These are phyloP conservation scores for Corythornis vintsioides DNA, from an alignment of 2,113 vertebrate genomes.

Conservation along the genomic window DNA sequence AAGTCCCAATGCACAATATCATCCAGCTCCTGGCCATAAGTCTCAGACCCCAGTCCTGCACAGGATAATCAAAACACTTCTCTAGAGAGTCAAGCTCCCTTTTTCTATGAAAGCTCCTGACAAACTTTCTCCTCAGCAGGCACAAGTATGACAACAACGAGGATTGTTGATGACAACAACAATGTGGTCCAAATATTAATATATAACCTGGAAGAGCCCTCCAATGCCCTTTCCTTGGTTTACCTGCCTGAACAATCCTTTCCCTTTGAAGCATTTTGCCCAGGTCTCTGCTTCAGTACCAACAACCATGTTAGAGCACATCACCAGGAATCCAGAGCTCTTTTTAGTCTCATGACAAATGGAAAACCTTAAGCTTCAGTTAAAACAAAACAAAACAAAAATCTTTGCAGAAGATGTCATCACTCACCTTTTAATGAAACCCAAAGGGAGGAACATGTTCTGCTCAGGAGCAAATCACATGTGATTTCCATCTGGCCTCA, in stretches of 20 bases:
- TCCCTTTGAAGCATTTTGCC: neutral
- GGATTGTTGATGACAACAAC: too few species aligned
- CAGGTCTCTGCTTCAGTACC: neutral
- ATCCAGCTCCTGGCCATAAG: neutral
- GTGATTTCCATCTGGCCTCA: slow-evolving; percentile 3
- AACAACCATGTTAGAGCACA: neutral
- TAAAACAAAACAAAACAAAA: neutral
- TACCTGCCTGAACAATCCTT: neutral
- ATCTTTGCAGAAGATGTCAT: neutral
- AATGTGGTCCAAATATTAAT: neutral
- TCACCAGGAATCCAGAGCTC: neutral
- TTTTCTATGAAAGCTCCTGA: neutral
- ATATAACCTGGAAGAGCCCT: neutral
- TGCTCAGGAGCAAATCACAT: slow-evolving; percentile 12
- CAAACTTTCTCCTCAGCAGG: neutral
- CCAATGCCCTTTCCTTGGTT: neutral
- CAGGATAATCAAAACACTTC: neutral
- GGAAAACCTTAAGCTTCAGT: neutral
- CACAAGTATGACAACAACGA: neutral
- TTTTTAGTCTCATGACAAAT: neutral
- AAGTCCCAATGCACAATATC: neutral
- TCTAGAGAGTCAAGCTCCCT: neutral
- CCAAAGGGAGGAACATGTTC: neutral
- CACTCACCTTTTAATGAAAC: slow-evolving; percentile 13
- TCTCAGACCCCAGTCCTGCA: neutral